phyloP scores from a whole-genome alignment of 2,113 vertebrate genomes.

The Pseudolaguvia tuberculata region DNA sequence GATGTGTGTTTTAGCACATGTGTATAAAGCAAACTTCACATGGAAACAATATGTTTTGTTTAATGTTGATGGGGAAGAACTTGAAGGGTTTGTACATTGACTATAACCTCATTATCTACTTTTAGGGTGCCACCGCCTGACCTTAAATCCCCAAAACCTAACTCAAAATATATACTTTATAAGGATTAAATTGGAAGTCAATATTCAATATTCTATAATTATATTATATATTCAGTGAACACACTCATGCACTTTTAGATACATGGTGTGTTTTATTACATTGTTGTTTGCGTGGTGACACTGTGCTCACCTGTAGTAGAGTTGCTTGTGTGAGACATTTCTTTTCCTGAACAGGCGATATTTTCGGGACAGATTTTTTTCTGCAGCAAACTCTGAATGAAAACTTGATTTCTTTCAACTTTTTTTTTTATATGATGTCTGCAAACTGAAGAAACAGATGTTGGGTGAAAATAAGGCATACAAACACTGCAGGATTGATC shows the following conservation, averaged over 20 bases:
- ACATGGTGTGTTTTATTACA: background rate
- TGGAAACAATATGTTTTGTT: background rate
- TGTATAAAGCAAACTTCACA: background rate
- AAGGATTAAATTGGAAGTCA: background rate
- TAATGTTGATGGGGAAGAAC: background rate
- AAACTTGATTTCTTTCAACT: background rate
- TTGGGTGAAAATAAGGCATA: background rate
- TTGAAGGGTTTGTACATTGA: background rate
- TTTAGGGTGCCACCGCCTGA: background rate
- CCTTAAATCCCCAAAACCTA: background rate
- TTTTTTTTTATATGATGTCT: background rate
- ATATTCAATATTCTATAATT: background rate
- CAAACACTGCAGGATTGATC: too few species aligned
- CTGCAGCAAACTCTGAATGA: conserved; percentile 21
- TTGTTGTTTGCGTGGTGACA: background rate
- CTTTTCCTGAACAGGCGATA: background rate
- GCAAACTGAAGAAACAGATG: conserved; percentile 1
- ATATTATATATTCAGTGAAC: too few species aligned
- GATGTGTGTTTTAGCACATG: background rate
- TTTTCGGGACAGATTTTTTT: background rate
- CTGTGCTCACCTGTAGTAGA: conserved; percentile 29
- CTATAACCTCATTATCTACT: background rate
- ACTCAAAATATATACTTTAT: background rate
- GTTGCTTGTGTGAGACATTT: background rate
- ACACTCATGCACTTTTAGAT: background rate